Evolutionary conservation across 2,888 invertebrate genomes (phyloP), one percentile per base, ranked within the genome.

Genomic region (Blastobasis lacticolella): DNA sequence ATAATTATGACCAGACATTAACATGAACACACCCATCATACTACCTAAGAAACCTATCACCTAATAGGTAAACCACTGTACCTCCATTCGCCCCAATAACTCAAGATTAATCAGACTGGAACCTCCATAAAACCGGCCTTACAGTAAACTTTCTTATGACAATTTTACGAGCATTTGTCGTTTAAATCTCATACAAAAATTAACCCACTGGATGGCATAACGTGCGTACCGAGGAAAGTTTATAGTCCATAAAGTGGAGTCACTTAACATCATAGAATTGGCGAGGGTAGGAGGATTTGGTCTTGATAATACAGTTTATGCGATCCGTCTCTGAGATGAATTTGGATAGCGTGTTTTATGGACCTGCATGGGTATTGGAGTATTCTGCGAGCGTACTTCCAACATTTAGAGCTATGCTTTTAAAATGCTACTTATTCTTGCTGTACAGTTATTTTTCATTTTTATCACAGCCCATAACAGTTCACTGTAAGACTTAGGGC

Each of bases 291-390:
- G 62, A 63, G 50, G 42, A 37, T 49, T 71, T 71, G 64, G 64
- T 59, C 69, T 71, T 69, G 74, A 77, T 78, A 79, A 73, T 75
- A 75, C 71, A 72, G 69, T 75, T 77, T 76, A 76, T 73, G 71
- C 60, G 72, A 72, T 71, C 67, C 65, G 60, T 66, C 67, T 58
- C 63, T 57, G 63, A 67, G 71, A 73, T 73, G 71, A 75, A 75
- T 75, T 75, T 64, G 63, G 67, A 67, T 69, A 62, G 69, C 60
- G 59, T 63, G 64, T 71, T 76, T 75, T 73, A 76, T 66, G 64
- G 58, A 47, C 49, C 10, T 40, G 42, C 10, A 9, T 48, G 49
- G 37, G 51, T 50, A 46, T 45, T 44, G 47, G 43, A 54, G 48
- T 38, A 48, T 36, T 42, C n/a, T 36, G 8, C 5, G 23, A 23